phyloP scores from a whole-genome alignment of 2,797 vertebrate species.

The Acanthurus leucopareius region DNA sequence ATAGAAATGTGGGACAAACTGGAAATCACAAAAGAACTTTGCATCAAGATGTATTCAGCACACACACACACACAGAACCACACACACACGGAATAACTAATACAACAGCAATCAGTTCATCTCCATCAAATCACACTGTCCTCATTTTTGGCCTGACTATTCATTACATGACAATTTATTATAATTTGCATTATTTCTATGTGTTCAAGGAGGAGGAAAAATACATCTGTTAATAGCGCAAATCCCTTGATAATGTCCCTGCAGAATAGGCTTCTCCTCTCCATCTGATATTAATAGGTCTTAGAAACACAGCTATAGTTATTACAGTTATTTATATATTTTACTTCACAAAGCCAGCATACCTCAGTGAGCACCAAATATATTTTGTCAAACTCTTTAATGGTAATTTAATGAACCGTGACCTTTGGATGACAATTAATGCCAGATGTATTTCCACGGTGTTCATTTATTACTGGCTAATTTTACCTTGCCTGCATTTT shows the following conservation, averaged over 20 bases:
- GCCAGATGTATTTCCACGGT: constrained; percentile 76
- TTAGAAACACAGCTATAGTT: constrained; percentile 77
- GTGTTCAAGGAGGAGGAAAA: constrained; percentile 83
- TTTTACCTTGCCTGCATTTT: constrained; percentile 79
- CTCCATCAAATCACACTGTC: constrained; percentile 65
- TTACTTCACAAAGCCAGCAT: constrained; percentile 82
- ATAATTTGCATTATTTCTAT: constrained; percentile 82
- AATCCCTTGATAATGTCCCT: constrained; percentile 76
- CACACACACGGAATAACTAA: constrained; percentile 68
- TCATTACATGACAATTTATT: constrained; percentile 82
- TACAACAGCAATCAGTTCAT: constrained; percentile 60
- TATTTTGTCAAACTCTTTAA: constrained; percentile 85
- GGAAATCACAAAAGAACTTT: constrained; percentile 82
- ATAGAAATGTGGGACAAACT: constrained; percentile 81
- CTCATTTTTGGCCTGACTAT: constrained; percentile 71
- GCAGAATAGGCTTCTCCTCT: constrained; percentile 67
- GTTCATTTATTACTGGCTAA: constrained; percentile 83
- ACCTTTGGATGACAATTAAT: constrained; percentile 84
- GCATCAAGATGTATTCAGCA: constrained; percentile 61
- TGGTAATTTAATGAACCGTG: constrained; percentile 86
- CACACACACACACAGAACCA: not conserved
- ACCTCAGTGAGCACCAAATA: constrained; percentile 84
- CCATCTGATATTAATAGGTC: constrained; percentile 82
- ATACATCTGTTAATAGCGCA: constrained; percentile 82
- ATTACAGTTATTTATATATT: constrained; percentile 85